Evolutionary conservation across 2,113 vertebrate species (phyloP), one percentile per base, ranked within the genome.

Genomic region (Tichodroma muraria): DNA sequence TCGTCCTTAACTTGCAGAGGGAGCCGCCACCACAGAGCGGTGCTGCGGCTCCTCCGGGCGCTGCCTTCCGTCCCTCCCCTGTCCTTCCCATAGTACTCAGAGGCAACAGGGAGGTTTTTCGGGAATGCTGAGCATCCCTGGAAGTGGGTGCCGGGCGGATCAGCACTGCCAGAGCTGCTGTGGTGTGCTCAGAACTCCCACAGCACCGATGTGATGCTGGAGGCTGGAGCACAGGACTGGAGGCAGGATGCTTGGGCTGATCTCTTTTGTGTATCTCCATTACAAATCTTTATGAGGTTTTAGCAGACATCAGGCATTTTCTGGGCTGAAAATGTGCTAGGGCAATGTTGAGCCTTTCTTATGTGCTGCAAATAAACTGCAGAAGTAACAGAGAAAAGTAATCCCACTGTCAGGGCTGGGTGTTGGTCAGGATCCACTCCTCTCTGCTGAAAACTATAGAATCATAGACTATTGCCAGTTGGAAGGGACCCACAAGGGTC

Each of bases 61-160:
- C 61, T 30, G 78, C 60, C 1, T 40, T 2, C 76, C 28, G 3
- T 7, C 22, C 21, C 25, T 68, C 11, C 31, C 23, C 50, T 0
- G 18, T 6, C 31, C 13, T 56, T 20, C 37, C 5, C 3, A 0
- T 3, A 12, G 0, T 1, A 6, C 28, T 18, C 40, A 0, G 37
- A 23, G 44, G 47, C 22, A 15, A 15, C 25, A 59, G 50, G 27
- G n/a, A 37, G 30, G 15, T 8, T 27, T 25, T 42, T 35, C 47
- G 28, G 80, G 45, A 42, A 54, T 2, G 28, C 59, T 21, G 64
- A 88, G 68, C 71, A 66, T 30, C 63, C 40, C 71, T 80, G 88
- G 35, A 18, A 40, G 54, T 1, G 20, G 10, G 10, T 10, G 75
- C 35, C 4, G 6, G 52, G 65, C 5, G 13, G 24, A 37, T 7